Evolutionary conservation across 2,797 vertebrate species (phyloP).

Genomic region (Scarus forsteni): DNA sequence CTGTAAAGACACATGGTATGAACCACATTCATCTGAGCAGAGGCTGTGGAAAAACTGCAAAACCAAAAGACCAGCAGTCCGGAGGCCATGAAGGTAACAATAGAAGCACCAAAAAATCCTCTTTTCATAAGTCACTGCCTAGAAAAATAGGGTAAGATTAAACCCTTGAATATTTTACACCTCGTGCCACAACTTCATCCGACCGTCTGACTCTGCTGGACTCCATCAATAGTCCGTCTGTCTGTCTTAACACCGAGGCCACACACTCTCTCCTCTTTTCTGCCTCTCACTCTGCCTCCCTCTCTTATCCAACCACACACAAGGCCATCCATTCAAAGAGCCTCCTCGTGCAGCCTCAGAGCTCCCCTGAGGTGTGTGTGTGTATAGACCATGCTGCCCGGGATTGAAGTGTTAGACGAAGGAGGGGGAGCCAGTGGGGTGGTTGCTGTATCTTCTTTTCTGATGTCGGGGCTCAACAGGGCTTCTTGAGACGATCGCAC

Average conservation of each 20-base stretch:
- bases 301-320: conserved; percentile 51
- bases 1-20: too few relatives aligned
- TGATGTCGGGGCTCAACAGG: conserved; percentile 41
- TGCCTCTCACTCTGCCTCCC: conserved; percentile 4
- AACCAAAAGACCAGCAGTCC: too few relatives aligned
- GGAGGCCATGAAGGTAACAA: background rate
- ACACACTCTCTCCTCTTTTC: conserved; percentile 33
- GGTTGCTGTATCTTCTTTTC: conserved; percentile 37
- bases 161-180: conserved; percentile 63
- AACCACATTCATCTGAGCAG: too few relatives aligned
- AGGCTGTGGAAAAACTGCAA: too few relatives aligned
- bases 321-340: conserved; percentile 75
- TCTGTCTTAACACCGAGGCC: conserved; percentile 52
- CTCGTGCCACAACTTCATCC: conserved; percentile 62
- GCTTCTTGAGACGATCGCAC: conserved; percentile 46
- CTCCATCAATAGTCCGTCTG: conserved; percentile 68
- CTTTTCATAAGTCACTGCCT: conserved; percentile 24
- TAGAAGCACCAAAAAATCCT: conserved; percentile 12
- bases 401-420: conserved; percentile 58
- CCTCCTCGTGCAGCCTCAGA: conserved; percentile 49
- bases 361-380: conserved; percentile 57
- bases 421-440: conserved; percentile 41
- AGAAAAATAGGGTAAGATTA: conserved; percentile 24
- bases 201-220: conserved; percentile 59
- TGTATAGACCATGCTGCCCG: conserved; percentile 34